Evolutionary conservation across 2,113 vertebrate species (phyloP).

Genomic region (Pyxicephalus adspersus): DNA sequence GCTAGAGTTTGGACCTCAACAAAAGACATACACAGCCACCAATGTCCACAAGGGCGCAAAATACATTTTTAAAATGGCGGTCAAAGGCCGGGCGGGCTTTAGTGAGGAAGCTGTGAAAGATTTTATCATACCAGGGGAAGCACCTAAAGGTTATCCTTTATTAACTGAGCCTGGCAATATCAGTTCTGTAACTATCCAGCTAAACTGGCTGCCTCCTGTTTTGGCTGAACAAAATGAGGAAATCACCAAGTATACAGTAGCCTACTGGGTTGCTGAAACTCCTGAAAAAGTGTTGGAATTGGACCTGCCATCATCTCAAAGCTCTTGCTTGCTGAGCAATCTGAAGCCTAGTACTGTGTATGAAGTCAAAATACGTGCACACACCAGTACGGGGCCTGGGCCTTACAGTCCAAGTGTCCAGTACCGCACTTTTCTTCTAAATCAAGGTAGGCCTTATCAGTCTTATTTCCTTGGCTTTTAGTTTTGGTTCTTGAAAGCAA

Average conservation of each 20-base stretch:
- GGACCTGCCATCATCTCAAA: constrained; percentile 80
- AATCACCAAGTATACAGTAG: constrained; percentile 93
- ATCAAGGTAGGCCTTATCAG: constrained; percentile 92
- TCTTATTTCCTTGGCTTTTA: constrained; percentile 70
- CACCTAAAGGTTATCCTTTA: constrained; percentile 88
- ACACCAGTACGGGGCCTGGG: constrained; percentile 96
- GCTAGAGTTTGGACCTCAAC: constrained; percentile 82
- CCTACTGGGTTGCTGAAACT: constrained; percentile 83
- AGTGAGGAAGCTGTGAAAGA: constrained; percentile 86
- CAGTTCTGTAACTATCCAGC: constrained; percentile 85
- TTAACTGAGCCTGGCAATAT: constrained; percentile 84
- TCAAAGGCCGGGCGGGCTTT: constrained; percentile 88
- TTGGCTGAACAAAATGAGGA: constrained; percentile 89
- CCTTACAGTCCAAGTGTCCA: constrained; percentile 96
- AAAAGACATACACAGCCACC: constrained; percentile 78
- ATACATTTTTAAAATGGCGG: constrained; percentile 91
- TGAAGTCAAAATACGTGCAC: constrained; percentile 95
- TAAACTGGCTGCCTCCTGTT: constrained; percentile 92
- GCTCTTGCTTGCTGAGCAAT: constrained; percentile 86
- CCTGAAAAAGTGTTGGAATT: constrained; percentile 78
- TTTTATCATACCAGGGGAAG: constrained; percentile 84
- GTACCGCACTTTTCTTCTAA: constrained; percentile 93
- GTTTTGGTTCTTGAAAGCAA: constrained; percentile 69
- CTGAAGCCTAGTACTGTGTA: constrained; percentile 94
- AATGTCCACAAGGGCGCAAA: constrained; percentile 89